Conservation (phyloP, 2,888 invertebrate genomes). For the Xylota segnis region DNA sequence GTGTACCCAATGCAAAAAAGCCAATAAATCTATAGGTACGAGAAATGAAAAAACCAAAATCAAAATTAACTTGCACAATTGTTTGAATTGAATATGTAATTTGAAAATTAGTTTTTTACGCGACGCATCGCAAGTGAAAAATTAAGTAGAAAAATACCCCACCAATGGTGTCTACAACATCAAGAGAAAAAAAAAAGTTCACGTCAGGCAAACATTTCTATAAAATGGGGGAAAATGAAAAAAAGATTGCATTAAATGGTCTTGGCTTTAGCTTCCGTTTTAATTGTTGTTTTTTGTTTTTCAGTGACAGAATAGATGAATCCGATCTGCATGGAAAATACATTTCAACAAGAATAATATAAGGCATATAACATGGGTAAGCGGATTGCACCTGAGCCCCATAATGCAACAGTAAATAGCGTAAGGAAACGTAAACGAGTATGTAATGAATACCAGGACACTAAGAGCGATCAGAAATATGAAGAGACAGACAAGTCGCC, state of each 20-base stretch:
- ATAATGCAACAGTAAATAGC: constrained; percentile 73
- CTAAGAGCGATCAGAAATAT: constrained; percentile 37
- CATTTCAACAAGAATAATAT: constrained; percentile 2
- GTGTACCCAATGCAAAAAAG: constrained; percentile 72
- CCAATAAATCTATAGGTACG: constrained; percentile 69
- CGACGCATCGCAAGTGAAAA: background rate
- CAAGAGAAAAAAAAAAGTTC: constrained; percentile 9
- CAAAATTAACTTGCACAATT: background rate
- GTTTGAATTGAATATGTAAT: background rate
- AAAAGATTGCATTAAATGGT: constrained; percentile 15
- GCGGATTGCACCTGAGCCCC: constrained; percentile 79
- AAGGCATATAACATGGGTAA: constrained; percentile 80
- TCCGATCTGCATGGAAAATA: constrained; percentile 5
- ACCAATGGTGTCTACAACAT: constrained; percentile 18
- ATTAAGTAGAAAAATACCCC: constrained; percentile 10
- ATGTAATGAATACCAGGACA: constrained; percentile 55
- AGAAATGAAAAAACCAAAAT: constrained; percentile 12
- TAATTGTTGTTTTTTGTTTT: constrained; percentile 44
- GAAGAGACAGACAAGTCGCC: constrained; percentile 14
- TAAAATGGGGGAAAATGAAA: constrained; percentile 43
- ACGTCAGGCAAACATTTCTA: constrained; percentile 21
- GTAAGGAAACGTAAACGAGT: constrained; percentile 81
- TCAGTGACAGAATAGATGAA: constrained; percentile 17
- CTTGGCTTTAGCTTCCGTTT: constrained; percentile 16
- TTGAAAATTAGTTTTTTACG: background rate